Conservation (phyloP, 1,140 invertebrate species). For the Gonioctena quinquepunctata region DNA sequence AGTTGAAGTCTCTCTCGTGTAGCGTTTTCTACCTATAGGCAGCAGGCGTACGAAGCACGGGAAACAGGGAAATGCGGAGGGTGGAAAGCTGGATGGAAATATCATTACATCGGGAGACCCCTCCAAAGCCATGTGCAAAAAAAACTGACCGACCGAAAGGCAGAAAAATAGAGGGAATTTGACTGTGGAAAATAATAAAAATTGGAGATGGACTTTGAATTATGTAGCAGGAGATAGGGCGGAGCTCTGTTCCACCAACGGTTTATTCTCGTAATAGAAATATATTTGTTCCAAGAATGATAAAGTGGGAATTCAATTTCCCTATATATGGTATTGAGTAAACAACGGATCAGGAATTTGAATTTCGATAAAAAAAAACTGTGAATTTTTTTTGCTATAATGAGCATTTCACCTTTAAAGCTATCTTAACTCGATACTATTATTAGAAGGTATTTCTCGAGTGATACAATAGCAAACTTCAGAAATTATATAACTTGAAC, state of each 20-base stretch:
- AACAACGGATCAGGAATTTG: too few species aligned
- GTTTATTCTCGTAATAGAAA: not conserved
- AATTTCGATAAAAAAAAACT: too few species aligned
- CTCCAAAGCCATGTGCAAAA: constrained; percentile 47
- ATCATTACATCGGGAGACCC: constrained; percentile 52
- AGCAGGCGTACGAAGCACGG: not conserved
- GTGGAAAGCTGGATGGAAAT: constrained; percentile 51
- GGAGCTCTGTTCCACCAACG: constrained; percentile 11
- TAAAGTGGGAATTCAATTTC: too few species aligned
- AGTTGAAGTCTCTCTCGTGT: constrained; percentile 2
- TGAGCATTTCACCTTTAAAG: too few species aligned
- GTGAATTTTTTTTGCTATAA: too few species aligned
- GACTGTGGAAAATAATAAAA: constrained; percentile 56
- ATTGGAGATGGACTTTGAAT: constrained; percentile 55
- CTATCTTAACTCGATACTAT: too few species aligned
- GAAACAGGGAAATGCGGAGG: not conserved
- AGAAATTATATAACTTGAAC: too few species aligned
- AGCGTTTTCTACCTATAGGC: constrained; percentile 13
- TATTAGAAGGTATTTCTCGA: too few species aligned
- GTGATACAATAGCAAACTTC: too few species aligned
- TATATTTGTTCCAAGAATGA: too few species aligned
- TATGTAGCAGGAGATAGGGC: constrained; percentile 48
- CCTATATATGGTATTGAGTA: too few species aligned
- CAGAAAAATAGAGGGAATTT: constrained; percentile 55
- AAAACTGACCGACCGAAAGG: constrained; percentile 53